Evolutionary conservation across 2,797 vertebrate genomes (phyloP), one percentile per base, ranked within the genome.

Genomic region (Mionectes olivaceus): DNA sequence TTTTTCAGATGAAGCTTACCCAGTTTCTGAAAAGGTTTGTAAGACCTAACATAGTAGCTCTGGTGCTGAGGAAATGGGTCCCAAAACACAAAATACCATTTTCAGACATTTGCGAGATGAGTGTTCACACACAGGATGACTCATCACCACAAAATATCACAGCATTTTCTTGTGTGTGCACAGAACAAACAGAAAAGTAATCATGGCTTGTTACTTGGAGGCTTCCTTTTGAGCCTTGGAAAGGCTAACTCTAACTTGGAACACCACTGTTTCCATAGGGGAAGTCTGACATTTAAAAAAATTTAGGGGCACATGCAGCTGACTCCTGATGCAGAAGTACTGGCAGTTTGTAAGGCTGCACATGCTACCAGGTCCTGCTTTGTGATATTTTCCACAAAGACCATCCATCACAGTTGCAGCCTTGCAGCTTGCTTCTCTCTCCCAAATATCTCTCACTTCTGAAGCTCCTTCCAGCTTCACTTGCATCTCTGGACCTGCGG

Each of bases 1-100:
- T 89, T 89, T 91, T 94, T 73, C 22, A 73, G 63, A 84, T 82
- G 78, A 83, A 82, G 80, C 50, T 87, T 70, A 84, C 56, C 25
- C 63, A 56, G 55, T 74, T 86, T 86, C 63, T 90, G 50, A 94
- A 90, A 94, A 75, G 55, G 35, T 61, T 83, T 91, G 7, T 73
- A 63, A 83, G 55, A 81, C 25, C 16, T 75, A 83, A 71, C 6
- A n/a, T 16, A 85, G 53, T 22, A 2, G 1, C 50, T 84, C 59
- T 53, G 21, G 44, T 55, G 78, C 73, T 16, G 41, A 89, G 24
- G 37, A 53, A 89, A 57, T 8, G 14, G n/a, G 18, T 85, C 57
- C 52, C 43, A 77, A 92, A 93, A 78, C 61, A 81, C 55, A 63
- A 67, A 88, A 67, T 57, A 44, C 8, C 44, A 56, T 50, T 94